These are phyloP conservation scores for Bombyx mandarina DNA, from an alignment of 1,140 invertebrate genomes.

Conservation along the genomic window DNA sequence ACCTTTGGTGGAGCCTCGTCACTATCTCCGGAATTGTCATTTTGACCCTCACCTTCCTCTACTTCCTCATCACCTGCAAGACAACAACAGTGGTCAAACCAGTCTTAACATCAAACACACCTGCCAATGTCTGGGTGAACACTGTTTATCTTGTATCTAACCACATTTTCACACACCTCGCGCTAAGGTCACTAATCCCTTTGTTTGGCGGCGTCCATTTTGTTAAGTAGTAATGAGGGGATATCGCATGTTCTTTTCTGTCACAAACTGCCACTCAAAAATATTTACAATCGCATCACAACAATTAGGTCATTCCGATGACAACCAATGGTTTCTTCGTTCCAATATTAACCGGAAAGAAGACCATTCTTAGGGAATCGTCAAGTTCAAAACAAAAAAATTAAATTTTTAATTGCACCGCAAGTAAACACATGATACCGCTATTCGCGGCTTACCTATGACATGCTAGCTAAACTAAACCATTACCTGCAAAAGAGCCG, in stretches of 20 bases:
- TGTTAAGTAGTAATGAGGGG: slow-evolving; percentile 76
- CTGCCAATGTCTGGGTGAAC: slow-evolving; percentile 24
- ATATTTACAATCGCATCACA: slow-evolving; percentile 61
- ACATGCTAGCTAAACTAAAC: slow-evolving; percentile 63
- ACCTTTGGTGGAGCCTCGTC: slow-evolving; percentile 77
- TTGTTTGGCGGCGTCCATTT: slow-evolving; percentile 81
- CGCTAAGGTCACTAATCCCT: slow-evolving; percentile 73
- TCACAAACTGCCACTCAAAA: slow-evolving; percentile 67
- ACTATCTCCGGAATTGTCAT: slow-evolving; percentile 81
- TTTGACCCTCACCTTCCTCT: slow-evolving; percentile 74
- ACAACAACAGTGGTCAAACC: slow-evolving; percentile 53
- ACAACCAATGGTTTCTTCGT: slow-evolving; percentile 18
- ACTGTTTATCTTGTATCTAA: slow-evolving; percentile 24
- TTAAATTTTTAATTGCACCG: slow-evolving; percentile 70
- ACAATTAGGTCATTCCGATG: slow-evolving; percentile 41
- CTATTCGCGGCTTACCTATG: slow-evolving; percentile 71
- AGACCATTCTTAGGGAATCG: slow-evolving; percentile 6
- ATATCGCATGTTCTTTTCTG: slow-evolving; percentile 71
- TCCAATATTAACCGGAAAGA: slow-evolving; percentile 13
- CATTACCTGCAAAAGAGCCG: slow-evolving; percentile 83
- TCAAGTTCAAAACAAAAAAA: slow-evolving; percentile 35
- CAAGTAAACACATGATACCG: slow-evolving; percentile 73
- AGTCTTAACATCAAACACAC: slow-evolving; percentile 32
- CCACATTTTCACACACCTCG: slow-evolving; percentile 37
- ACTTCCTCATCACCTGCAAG: slow-evolving; percentile 79